Percentiles rank a stretch among this genome's conserved stretches.
Conservation (phyloP, 2,888 invertebrate species). For the Apamea monoglypha region DNA sequence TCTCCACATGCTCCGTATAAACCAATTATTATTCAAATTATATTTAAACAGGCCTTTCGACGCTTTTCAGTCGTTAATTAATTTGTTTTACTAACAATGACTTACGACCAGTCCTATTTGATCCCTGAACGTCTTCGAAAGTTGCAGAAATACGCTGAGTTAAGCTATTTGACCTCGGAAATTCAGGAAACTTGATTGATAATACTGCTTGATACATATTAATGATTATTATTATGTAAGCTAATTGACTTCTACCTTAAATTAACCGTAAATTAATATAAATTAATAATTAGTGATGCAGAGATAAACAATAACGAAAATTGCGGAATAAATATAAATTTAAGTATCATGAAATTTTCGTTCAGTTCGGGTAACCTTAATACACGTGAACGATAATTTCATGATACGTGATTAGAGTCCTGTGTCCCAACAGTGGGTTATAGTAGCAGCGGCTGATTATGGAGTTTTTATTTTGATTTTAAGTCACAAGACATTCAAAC, state of each 20-base stretch:
- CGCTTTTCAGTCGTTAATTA: slow-evolving; percentile 66
- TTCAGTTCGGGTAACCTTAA: too few species aligned
- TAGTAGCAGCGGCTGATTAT: too few species aligned
- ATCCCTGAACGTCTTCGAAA: slow-evolving; percentile 31
- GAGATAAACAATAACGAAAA: too few species aligned
- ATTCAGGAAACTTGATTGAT: slow-evolving; percentile 7
- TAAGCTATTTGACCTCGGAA: background rate
- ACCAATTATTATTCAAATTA: slow-evolving; percentile 66
- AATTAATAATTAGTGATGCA: too few species aligned
- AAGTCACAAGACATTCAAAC: too few species aligned
- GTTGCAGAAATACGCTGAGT: slow-evolving; percentile 24
- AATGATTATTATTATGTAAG: background rate
- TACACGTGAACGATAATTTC: too few species aligned
- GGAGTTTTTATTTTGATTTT: too few species aligned
- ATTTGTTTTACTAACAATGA: slow-evolving; percentile 67
- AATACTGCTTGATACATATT: background rate
- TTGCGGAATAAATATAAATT: background rate
- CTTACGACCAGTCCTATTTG: slow-evolving; percentile 44
- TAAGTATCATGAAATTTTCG: background rate
- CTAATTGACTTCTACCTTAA: too few species aligned
- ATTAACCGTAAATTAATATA: too few species aligned
- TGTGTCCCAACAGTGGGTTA: too few species aligned
- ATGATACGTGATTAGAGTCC: too few species aligned
- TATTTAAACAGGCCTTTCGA: slow-evolving; percentile 64
- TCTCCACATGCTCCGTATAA: slow-evolving; percentile 34